phyloP scores from a whole-genome alignment of 2,888 invertebrate genomes.

The Cephus runcator region DNA sequence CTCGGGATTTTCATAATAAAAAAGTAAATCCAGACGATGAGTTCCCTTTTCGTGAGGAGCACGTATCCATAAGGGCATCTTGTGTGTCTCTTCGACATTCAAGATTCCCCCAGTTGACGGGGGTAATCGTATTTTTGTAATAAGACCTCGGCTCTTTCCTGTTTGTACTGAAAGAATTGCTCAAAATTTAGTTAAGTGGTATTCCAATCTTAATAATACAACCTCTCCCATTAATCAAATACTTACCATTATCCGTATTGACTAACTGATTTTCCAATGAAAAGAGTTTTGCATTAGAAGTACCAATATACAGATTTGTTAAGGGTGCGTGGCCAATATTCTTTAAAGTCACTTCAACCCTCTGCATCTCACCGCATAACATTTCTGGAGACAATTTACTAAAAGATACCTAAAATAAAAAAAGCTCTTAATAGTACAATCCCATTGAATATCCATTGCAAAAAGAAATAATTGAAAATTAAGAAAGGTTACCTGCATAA shows the following conservation, averaged over 20 bases:
- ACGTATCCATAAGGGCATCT: constrained; percentile 74
- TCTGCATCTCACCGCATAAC: constrained; percentile 80
- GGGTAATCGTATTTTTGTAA: constrained; percentile 64
- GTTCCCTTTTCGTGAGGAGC: constrained; percentile 75
- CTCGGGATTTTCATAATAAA: constrained; percentile 76
- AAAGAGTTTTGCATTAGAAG: constrained; percentile 77
- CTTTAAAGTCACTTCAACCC: constrained; percentile 74
- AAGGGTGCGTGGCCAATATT: constrained; percentile 77
- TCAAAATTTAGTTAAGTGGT: not conserved
- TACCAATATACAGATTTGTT: constrained; percentile 73
- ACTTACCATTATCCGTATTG: constrained; percentile 26
- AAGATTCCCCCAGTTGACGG: constrained; percentile 63
- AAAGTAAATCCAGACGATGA: constrained; percentile 74
- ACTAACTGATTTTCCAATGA: constrained; percentile 63
- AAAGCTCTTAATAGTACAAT: constrained; percentile 7
- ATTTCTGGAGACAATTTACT: constrained; percentile 75
- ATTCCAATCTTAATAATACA: not conserved
- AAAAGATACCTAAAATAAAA: constrained; percentile 73
- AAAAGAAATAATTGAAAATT: constrained; percentile 12
- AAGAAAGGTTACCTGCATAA: constrained; percentile 75
- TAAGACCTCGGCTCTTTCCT: constrained; percentile 63
- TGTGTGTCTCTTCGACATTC: constrained; percentile 68
- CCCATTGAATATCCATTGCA: constrained; percentile 11
- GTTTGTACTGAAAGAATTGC: constrained; percentile 49
- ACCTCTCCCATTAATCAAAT: not conserved